Evolutionary conservation across 2,113 vertebrate species (phyloP).

Genomic region (Empidonax traillii): DNA sequence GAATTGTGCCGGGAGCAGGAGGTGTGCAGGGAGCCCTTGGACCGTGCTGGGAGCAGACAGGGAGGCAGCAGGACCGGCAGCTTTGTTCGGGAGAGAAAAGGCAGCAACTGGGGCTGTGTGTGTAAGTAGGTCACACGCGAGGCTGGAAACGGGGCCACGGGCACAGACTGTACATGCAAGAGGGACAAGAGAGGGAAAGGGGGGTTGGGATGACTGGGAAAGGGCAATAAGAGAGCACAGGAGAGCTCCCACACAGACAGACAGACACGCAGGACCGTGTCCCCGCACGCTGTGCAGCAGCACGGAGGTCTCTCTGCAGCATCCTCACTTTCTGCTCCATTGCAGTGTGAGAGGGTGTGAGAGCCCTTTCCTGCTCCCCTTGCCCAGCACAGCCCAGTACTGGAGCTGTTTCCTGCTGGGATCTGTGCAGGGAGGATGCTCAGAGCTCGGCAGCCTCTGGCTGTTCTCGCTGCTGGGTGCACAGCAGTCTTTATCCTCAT

Average conservation of each 20-base stretch:
- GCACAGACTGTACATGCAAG: not conserved
- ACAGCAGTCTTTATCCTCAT: not conserved
- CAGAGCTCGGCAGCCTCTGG: not conserved
- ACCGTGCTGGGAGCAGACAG: not conserved
- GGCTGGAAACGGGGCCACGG: not conserved
- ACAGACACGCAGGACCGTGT: not conserved
- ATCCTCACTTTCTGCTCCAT: not conserved
- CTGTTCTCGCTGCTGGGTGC: not conserved
- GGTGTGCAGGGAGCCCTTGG: not conserved
- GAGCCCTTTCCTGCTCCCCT: not conserved
- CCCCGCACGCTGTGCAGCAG: not conserved
- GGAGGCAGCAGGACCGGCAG: not conserved
- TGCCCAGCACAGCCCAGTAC: not conserved
- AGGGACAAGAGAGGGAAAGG: not conserved
- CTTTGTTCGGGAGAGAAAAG: conserved; percentile 2
- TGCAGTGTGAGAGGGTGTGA: accelerated
- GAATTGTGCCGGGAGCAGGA: not conserved
- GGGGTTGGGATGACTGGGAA: not conserved
- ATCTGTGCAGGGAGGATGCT: not conserved
- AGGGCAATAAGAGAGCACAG: not conserved
- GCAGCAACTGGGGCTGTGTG: conserved; percentile 2
- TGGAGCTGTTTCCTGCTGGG: not conserved
- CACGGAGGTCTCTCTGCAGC: not conserved
- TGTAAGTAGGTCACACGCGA: conserved; percentile 47
- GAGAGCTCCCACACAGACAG: not conserved